Evolutionary conservation across 92 coral and sea anemone species (phyloP), one percentile per base, ranked within the genome.

Genomic region (Paragorgia papillata): DNA sequence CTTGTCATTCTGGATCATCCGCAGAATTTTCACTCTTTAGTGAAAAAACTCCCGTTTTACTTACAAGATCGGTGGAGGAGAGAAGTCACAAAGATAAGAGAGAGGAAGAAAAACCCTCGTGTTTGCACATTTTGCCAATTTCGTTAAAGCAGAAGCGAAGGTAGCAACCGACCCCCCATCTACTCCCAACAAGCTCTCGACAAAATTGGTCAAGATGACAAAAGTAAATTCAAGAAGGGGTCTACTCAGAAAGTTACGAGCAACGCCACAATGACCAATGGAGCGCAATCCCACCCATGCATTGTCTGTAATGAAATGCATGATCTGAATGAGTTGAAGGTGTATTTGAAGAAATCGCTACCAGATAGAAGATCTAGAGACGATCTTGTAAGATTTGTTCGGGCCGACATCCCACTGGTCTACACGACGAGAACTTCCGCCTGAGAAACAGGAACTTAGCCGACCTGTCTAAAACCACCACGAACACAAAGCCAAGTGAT

Each of bases 1-100:
- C 61, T 80, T 15, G 19, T 4, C 19, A 68, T 80, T 14, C 32
- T 68, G 29, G 84, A 80, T 31, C 84, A 80, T 59, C 84, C 79
- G 3, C 84, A 80, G 4, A 80, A 80, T 69, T 55, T 68, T 7
- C 84, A 80, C 25, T 53, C 2, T 12, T 35, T 79, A 46, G 59
- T 79, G 1, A 25, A 0, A 22, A 78, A 78, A 57, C 28, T 78
- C 44, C 82, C 82, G 1, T 22, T 63, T 3, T 22, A 63, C 46
- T 15, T 78, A 29, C 82, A 78, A 54, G 82, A 78, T 46, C 8
- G 63, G 15, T 71, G 85, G 85, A 19, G 80, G 1, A 15, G 85
- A 29, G 71, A 71, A 58, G 85, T 62, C 10, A 28, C 44, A 2
- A 73, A 40, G 51, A 8, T 62, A 63, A 32, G 35, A 35, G 9